Evolutionary conservation across 2,888 invertebrate genomes (phyloP), one percentile per base, ranked within the genome.

Genomic region (Steromphala cineraria): DNA sequence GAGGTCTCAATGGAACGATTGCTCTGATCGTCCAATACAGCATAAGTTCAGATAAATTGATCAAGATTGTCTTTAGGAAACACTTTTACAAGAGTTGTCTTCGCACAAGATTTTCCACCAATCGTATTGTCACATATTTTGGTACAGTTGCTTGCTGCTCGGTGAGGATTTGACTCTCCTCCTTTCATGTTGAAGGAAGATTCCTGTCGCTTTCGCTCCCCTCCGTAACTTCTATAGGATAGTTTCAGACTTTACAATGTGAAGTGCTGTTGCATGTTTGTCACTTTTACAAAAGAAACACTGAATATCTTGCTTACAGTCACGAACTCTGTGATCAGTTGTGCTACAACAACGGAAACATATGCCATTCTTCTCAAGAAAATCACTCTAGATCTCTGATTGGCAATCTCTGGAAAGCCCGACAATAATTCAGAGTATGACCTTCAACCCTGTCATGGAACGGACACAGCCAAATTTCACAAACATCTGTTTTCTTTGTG

Each of bases 281-380:
- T 24, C 31, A 71, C 81, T 86, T 71, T n/a, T 46, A 75, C 86
- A 84, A n/a, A 79, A 78, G 21, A 67, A 46, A 75, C 86, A 84
- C 28, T 79, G 52, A 21, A 83, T 67, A 0, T 46, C 53, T n/a
- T 17, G 56, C 13, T 67, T 56, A 76, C 83, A 86, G 17, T 77
- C 75, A 13, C 67, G 28, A 2, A 56, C 53, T 17, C 53, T 10
- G 75, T 85, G 85, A 19, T 82, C 53, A 1, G 19, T 62, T 19
- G 82, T 67, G n/a, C 24, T 67, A 46, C 75, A 82, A 80, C 85
- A 84, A 7, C 75, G 53, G n/a, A 82, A 84, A n/a, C n/a, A n/a
- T n/a, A n/a, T n/a, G n/a, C n/a, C n/a, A n/a, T n/a, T n/a, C n/a
- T n/a, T n/a, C n/a, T n/a, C n/a, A n/a, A n/a, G n/a, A n/a, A n/a